These are phyloP conservation scores for Drosophila sp. DNA, from an alignment of 1,140 invertebrate genomes.

Conservation along the genomic window DNA sequence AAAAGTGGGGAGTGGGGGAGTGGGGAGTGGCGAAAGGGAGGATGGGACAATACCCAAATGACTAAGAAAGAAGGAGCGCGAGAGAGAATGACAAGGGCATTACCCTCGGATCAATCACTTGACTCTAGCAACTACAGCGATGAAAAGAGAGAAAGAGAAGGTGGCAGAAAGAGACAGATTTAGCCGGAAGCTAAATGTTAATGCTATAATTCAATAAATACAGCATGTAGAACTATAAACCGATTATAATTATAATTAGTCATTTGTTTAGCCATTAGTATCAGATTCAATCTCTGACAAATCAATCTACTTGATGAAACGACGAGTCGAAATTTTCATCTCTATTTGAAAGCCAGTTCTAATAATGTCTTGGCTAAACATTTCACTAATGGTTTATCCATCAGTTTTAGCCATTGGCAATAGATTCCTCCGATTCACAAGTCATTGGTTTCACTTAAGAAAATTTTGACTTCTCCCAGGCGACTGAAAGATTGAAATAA, in stretches of 20 bases:
- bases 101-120: slow-evolving; percentile 29
- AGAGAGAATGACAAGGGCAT: slow-evolving; percentile 22
- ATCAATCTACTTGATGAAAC: slow-evolving; percentile 4
- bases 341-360: not conserved
- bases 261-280: slow-evolving; percentile 12
- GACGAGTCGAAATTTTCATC: not conserved
- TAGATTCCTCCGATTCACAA: no score
- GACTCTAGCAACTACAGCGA: slow-evolving; percentile 3
- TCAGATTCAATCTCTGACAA: not conserved
- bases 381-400: not conserved
- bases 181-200: slow-evolving; percentile 24
- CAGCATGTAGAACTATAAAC: slow-evolving; percentile 12
- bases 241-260: slow-evolving; percentile 13
- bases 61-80: not conserved
- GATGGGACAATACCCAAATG: slow-evolving; percentile 10
- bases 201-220: slow-evolving; percentile 21
- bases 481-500: no score
- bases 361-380: not conserved
- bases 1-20: not conserved
- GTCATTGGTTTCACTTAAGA: no score
- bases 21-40: no score
- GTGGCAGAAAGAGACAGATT: not conserved
- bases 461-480: no score
- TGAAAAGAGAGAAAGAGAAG: not conserved
- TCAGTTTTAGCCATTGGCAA: no score